Conservation (phyloP, 2,888 invertebrate species). For the Pedicia rivosa region DNA sequence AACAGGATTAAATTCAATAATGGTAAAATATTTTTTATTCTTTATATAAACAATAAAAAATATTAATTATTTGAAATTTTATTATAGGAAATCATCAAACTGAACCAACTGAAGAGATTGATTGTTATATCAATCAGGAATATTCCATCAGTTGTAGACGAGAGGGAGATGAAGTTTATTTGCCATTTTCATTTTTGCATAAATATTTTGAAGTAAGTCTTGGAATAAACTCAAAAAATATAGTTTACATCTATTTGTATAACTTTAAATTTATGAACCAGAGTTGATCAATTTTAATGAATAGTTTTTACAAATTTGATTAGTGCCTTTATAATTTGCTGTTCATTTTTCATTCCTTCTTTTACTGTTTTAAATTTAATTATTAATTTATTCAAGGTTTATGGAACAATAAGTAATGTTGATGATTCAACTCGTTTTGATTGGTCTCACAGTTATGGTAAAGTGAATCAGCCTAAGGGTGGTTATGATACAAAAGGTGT, state of each 20-base stretch:
- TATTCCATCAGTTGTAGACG: constrained; percentile 62
- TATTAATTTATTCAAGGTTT: constrained; percentile 38
- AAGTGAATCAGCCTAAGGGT: constrained; percentile 74
- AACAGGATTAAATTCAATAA: constrained; percentile 14
- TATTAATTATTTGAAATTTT: neutral
- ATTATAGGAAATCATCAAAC: constrained; percentile 1
- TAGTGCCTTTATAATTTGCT: no score
- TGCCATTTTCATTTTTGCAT: constrained; percentile 84
- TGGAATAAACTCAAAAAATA: no score
- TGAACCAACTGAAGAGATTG: constrained; percentile 45
- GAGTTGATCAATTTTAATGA: no score
- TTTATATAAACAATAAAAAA: neutral
- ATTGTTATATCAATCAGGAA: constrained; percentile 80
- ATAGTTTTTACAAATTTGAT: no score
- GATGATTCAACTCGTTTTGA: constrained; percentile 72
- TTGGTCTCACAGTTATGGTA: constrained; percentile 90
- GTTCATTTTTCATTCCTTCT: constrained; percentile 15
- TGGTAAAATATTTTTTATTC: constrained; percentile 6
- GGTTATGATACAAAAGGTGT: constrained; percentile 81
- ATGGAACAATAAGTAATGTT: constrained; percentile 62
- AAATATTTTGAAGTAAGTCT: constrained; percentile 74
- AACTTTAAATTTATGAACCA: no score
- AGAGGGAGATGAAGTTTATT: constrained; percentile 71
- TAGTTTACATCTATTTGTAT: no score
- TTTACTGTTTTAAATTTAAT: no score